Base-by-base conservation (phyloP, 2,113 vertebrate species). In the Tenrec ecaudatus region DNA sequence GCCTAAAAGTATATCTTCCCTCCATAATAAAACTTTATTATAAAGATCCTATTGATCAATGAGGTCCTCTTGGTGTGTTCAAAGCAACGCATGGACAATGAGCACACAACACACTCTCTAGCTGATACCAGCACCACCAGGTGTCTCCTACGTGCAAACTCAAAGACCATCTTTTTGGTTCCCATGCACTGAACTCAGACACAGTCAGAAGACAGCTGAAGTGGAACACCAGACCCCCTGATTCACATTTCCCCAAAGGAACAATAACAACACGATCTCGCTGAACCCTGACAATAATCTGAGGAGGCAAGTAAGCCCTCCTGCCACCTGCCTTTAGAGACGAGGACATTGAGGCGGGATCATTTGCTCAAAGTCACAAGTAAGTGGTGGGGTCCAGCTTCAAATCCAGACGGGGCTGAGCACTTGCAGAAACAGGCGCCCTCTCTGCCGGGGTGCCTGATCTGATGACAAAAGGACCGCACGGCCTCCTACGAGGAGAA, bases 1-100 rank as follows among this genome's bases (percentile, higher is more conserved):
- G 83, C 60, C 36, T 64, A 82, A 92, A 73, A 76, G 40, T 15
- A 38, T 85, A 43, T 89, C 71, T 86, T 82, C 58, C 92, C 38
- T 64, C 64, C n/a, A 80, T 29, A 84, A 88, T 95, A 89, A 93
- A 96, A 91, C 33, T 82, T 96, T 53, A 82, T 77, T 60, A 53
- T 76, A 60, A 93, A 88, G 75, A 88, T 83, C 31, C 47, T 90
- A 64, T 53, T 92, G 57, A 78, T 82, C 57, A 57, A 0, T 58
- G 73, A 62, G 60, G 23, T 25, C 64, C 31, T 90, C 38, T 53
- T 2, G 0, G 29, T 77, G 47, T 73, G n/a, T 91, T 69, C 75
- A 91, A 93, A 93, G 66, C 58, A 47, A n/a, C 2, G 1, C 8
- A 17, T 82, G 33, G 86, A 86, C 86, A 82, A 47, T 76, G 19